Base-by-base conservation (phyloP, 2,113 vertebrate genomes). In the Madoqua kirkii region DNA sequence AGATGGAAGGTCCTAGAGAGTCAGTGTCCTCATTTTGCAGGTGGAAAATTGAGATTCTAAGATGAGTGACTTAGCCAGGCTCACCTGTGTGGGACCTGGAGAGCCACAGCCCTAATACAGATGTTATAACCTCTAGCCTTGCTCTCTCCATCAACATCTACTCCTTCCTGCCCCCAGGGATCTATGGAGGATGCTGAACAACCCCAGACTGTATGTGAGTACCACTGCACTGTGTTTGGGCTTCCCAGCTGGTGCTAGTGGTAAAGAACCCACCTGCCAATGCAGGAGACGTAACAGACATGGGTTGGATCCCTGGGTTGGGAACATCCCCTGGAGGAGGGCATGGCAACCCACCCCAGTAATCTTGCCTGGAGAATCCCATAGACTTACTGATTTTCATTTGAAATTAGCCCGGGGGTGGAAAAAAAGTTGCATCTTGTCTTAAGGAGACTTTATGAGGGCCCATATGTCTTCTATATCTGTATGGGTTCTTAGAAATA, bases 51-150 rank as follows among this genome's bases (percentile, higher is more conserved):
- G 43, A 87, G 14, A 13, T 2, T 16, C 19, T 52, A 25, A 9
- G 6, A 27, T 55, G 16, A 52, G 8, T 10, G 9, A 8, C 50
- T 87, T 50, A 10, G 2, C 27, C 19, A 43, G 21, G 48, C 3
- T 54, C 40, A 91, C 27, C 43, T 9, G 3, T 2, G 3, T 25
- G 57, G 82, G 21, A 90, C 11, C 33, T 29, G 33, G 27, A 52
- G 2, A 54, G 1, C 14, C 3, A 52, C 5, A 4, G 23, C 13
- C 27, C 0, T 13, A 33, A 40, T 4, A 54, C 5, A 55, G 23
- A 31, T 36, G 3, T 25, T 11, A 15, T 1, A 54, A 23, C 21
- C 13, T 29, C 40, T 33, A 36, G 4, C 40, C 11, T 3, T 0
- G 3, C 43, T 76, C 5, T 29, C 3, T 67, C 36, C 17, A 54